phyloP scores from a whole-genome alignment of 2,888 invertebrate genomes.

The Drosophila anomalata region DNA sequence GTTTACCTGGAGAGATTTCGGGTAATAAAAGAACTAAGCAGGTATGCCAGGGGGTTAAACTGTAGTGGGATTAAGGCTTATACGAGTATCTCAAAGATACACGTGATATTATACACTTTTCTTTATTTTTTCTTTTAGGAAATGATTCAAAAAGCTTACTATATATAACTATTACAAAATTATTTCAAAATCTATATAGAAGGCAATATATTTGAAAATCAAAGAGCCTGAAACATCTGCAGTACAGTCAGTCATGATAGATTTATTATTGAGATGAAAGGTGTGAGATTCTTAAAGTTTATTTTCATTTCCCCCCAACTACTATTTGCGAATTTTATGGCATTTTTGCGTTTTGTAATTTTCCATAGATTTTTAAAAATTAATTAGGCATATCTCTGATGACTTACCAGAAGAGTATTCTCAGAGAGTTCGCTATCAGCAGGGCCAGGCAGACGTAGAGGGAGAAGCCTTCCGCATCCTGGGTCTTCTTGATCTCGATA shows the following conservation, averaged over 20 bases:
- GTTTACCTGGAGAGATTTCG: neutral
- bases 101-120: too few species aligned
- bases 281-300: neutral
- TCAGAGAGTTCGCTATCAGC: conserved; percentile 96
- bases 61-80: neutral
- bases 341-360: neutral
- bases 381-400: too few species aligned
- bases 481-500: conserved; percentile 93
- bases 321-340: neutral
- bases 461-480: conserved; percentile 98
- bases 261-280: conserved; percentile 12
- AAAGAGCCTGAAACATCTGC: neutral
- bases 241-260: neutral
- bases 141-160: too few species aligned
- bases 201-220: neutral
- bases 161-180: too few species aligned
- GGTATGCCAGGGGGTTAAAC: neutral
- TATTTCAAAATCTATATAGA: too few species aligned
- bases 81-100: too few species aligned
- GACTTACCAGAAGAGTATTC: conserved; percentile 98
- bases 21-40: neutral
- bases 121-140: too few species aligned
- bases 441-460: conserved; percentile 97
- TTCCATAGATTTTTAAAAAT: neutral
- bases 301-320: conserved; percentile 2